Evolutionary conservation across 2,888 invertebrate genomes (phyloP).

Genomic region (Phragmatobia fuliginosa): DNA sequence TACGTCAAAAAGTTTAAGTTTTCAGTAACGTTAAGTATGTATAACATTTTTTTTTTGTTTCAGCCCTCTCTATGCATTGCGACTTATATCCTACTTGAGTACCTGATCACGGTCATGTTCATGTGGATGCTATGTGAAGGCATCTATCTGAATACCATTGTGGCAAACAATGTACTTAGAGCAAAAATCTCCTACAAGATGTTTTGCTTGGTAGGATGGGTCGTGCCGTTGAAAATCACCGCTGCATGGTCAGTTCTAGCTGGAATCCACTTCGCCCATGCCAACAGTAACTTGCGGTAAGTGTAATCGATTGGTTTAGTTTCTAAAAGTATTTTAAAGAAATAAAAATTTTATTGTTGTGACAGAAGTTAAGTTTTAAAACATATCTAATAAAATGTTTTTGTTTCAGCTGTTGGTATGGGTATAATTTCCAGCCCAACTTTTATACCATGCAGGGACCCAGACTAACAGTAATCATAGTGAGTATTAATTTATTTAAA

Average conservation of each 20-base stretch:
- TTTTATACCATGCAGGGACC: constrained; percentile 98
- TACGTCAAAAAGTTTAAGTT: no score
- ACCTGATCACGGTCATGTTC: constrained; percentile 95
- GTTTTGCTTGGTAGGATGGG: constrained; percentile 91
- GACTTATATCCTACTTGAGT: constrained; percentile 93
- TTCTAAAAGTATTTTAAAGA: background rate
- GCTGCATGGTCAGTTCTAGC: constrained; percentile 89
- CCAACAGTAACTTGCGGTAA: background rate
- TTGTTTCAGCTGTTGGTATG: constrained; percentile 91
- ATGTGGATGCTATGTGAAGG: constrained; percentile 99
- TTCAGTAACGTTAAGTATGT: no score
- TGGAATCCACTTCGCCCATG: constrained; percentile 52
- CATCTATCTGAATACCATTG: constrained; percentile 94
- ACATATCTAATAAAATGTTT: background rate
- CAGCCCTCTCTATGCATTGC: constrained; percentile 94
- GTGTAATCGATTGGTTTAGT: background rate
- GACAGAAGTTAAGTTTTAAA: background rate
- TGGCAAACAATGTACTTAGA: constrained; percentile 91
- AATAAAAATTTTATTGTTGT: background rate
- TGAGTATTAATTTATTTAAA: constrained; percentile 76
- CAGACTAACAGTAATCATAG: constrained; percentile 91
- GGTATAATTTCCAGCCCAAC: constrained; percentile 92
- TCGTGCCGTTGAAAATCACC: constrained; percentile 89
- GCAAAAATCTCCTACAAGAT: constrained; percentile 85
- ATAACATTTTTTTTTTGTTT: no score